Evolutionary conservation across 2,888 invertebrate genomes (phyloP), one percentile per base, ranked within the genome.

Genomic region (Liodrosophila aerea): DNA sequence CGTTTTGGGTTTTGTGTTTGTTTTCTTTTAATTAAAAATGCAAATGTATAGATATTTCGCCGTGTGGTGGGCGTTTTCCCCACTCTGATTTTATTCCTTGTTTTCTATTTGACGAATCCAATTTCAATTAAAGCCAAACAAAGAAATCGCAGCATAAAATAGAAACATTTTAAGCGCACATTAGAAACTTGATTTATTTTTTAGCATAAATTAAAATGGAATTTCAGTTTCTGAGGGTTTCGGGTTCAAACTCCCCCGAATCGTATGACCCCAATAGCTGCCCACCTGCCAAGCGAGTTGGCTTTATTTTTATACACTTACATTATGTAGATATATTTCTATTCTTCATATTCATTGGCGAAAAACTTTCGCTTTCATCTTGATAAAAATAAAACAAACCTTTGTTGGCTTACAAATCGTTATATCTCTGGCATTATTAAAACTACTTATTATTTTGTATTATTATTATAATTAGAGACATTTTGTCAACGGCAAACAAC

Each of bases 321-420:
- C n/a, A n/a, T n/a, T n/a, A n/a, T n/a, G 8, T 29, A 30, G 36
- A 16, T 41, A 9, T 50, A 50, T 58, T 45, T 52, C 53, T 67
- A 67, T 67, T 73, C 61, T 67, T 54, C 70, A 57, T 52, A 51
- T 16, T 46, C 44, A 40, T 54, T 39, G 44, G 57, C 60, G 15
- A 2, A 73, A 68, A 66, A 73, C 81, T 83, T 83, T 76, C 84
- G 84, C 76, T 76, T 80, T 78, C 29, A 56, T 29, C 16, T 44
- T 27, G 36, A 36, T 36, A n/a, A 15, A 27, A 36, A 36, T 36
- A n/a, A 15, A 27, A 27, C 30, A 73, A 74, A 44, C 63, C 72
- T 71, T 74, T 67, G 68, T 66, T 82, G 53, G 39, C 11, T 7
- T 22, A 22, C 18, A 12, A 66, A 52, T 30, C 56, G 39, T 47